Conservation (phyloP, 2,888 invertebrate genomes). For the Nomada lathburiana region DNA sequence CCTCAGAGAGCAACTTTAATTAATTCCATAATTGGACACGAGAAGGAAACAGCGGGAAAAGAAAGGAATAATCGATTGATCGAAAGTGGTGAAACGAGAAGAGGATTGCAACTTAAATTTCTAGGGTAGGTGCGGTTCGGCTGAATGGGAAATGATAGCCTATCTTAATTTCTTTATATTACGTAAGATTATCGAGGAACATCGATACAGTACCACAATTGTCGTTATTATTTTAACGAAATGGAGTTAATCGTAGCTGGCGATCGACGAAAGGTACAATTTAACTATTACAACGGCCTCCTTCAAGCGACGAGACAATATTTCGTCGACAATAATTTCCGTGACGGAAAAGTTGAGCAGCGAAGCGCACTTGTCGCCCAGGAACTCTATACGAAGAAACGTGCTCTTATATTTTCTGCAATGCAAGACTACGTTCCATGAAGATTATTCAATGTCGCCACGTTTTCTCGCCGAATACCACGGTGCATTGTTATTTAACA, state of each 20-base stretch:
- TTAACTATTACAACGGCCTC: not conserved
- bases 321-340: not conserved
- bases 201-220: not conserved
- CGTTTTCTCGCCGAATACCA: too few species aligned
- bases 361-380: too few species aligned
- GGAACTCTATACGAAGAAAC: too few species aligned
- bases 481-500: too few species aligned
- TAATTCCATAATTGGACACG: not conserved
- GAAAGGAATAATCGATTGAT: not conserved
- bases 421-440: too few species aligned
- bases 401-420: too few species aligned
- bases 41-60: not conserved
- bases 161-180: not conserved
- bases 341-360: not conserved
- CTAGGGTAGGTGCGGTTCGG: not conserved
- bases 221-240: not conserved
- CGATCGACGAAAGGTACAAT: not conserved
- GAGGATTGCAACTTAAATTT: not conserved
- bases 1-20: slow-evolving; percentile 11
- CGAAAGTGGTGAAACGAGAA: not conserved
- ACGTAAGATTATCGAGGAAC: not conserved
- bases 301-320: too few species aligned
- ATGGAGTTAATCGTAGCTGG: not conserved
- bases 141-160: not conserved
- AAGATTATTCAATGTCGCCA: too few species aligned